Evolutionary conservation across 2,113 vertebrate species (phyloP).

Genomic region (Castor canadensis): DNA sequence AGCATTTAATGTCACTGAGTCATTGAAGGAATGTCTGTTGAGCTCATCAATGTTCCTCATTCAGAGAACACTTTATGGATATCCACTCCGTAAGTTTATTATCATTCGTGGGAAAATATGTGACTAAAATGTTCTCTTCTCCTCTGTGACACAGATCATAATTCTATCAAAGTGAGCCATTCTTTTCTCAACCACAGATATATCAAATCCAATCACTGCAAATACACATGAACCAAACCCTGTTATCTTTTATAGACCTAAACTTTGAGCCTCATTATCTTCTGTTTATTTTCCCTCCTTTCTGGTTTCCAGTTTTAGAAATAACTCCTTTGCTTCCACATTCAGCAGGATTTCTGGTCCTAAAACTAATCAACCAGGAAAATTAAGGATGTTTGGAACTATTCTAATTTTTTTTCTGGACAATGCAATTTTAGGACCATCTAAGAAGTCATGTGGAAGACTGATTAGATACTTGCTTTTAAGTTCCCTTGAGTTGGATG

Average conservation of each 20-base stretch:
- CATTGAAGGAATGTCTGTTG: conserved; percentile 56
- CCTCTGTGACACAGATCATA: conserved; percentile 51
- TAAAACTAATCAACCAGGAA: background rate
- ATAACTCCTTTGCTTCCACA: background rate
- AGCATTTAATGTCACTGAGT: conserved; percentile 61
- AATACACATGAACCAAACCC: background rate
- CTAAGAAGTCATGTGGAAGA: background rate
- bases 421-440: background rate
- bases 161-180: conserved; percentile 53
- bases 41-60: conserved; percentile 59
- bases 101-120: conserved; percentile 77
- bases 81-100: conserved; percentile 60
- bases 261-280: background rate
- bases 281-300: background rate
- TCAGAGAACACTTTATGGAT: conserved; percentile 61
- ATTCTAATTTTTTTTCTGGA: background rate
- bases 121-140: conserved; percentile 65
- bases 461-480: background rate
- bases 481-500: background rate
- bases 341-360: background rate
- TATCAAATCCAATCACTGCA: conserved; percentile 8
- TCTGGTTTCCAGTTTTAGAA: conserved; percentile 39
- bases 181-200: conserved; percentile 47
- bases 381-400: background rate
- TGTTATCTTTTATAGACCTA: conserved; percentile 6